Percentiles rank a stretch among this genome's conserved stretches.
Conservation (phyloP, 30 jellyfish, hydroid and myxozoan species). For the Nemopilema nomurai region DNA sequence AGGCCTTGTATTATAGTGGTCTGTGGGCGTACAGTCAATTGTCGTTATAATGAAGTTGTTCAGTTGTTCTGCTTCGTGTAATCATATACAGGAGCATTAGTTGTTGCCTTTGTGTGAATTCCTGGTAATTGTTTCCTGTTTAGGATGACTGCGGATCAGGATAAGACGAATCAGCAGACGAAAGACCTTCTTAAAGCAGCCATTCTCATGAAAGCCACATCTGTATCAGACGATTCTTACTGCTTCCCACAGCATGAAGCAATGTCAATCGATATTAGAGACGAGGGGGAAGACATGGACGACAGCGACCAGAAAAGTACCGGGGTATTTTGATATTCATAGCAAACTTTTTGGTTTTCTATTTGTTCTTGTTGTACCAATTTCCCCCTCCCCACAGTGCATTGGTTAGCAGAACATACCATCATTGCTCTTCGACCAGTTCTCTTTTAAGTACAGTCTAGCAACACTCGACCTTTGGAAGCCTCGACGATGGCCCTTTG, state of each 20-base stretch:
- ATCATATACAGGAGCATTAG: too few relatives aligned
- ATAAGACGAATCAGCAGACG: not conserved
- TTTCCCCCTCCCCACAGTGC: too few relatives aligned
- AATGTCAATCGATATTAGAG: not conserved
- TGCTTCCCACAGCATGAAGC: conserved; percentile 7
- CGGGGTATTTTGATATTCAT: too few relatives aligned
- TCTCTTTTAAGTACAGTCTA: too few relatives aligned
- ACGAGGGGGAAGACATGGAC: not conserved
- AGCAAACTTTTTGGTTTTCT: too few relatives aligned
- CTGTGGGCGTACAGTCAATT: not conserved
- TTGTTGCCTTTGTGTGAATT: not conserved
- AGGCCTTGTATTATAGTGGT: not conserved
- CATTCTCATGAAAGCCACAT: conserved; percentile 24
- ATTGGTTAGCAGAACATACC: too few relatives aligned
- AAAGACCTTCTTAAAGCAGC: conserved; percentile 6
- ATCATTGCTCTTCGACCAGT: too few relatives aligned
- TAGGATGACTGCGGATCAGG: conserved; percentile 35
- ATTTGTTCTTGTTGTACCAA: too few relatives aligned
- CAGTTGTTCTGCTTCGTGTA: not conserved
- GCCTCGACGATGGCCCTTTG: too few relatives aligned
- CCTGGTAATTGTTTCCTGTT: not conserved
- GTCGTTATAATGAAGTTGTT: not conserved
- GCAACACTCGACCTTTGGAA: too few relatives aligned
- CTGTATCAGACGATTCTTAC: conserved; percentile 17
- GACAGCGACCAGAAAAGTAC: not conserved